Evolutionary conservation across 1,140 invertebrate genomes (phyloP), one percentile per base, ranked within the genome.

Genomic region (Hypothenemus hampei): DNA sequence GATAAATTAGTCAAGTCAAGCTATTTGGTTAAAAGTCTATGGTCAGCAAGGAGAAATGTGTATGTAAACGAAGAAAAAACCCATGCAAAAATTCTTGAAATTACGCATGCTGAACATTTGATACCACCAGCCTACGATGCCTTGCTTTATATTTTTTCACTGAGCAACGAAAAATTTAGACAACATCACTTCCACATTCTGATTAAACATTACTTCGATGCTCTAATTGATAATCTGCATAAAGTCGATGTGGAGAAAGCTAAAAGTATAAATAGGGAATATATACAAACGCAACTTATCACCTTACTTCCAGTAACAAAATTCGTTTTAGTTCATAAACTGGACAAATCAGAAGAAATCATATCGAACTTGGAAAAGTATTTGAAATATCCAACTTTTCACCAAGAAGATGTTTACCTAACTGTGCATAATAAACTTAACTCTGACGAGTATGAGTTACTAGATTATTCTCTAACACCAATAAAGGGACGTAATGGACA

Each of bases 401-500:
- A 37, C 11, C 46, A 51, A 31, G 55, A 57, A 24, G 46, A 57
- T 36, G 18, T 57, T 5, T 57, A 57, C 29, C 26, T 36, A 22
- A 18, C 20, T 11, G 18, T 19, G 3, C 19, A 16, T 3, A 50
- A 44, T 19, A 51, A 36, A 31, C 40, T 57, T 7, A 7, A 1
- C 16, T 26, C 39, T 6, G 24, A 19, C 4, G 31, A 50, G 3
- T 57, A 36, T 23, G 20, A 57, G 6, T 26, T 57, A 4, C 1
- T 44, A 1, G 13, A 16, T 19, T 57, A 48, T 41, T 11, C 11
- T 4, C 19, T 57, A 11, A 15, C 7, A 22, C 13, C 26, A 1
- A 23, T 57, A 45, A 46, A 19, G 29, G 39, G 51, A 39, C 44
- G 18, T 18, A 57, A 57, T 29, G 55, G 55, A 16, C 55, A 57